Percentiles rank a stretch among this genome's conserved stretches.
Conservation (phyloP, 2,797 vertebrate species). For the Carcharodon carcharias region DNA sequence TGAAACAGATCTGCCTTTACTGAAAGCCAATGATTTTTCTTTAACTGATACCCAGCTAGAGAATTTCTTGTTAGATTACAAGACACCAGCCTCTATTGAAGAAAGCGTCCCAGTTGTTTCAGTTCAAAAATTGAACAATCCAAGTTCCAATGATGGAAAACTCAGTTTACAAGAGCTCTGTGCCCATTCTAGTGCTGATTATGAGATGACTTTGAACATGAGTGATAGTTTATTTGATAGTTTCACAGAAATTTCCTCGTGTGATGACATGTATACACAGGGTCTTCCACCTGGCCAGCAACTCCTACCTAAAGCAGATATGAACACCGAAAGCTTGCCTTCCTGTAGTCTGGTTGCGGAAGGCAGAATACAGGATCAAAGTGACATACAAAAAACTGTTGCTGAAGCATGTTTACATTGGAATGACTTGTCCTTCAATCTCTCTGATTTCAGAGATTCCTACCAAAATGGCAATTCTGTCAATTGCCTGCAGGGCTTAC, state of each 20-base stretch:
- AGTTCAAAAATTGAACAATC: slow-evolving; percentile 34
- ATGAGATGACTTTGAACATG: slow-evolving; percentile 67
- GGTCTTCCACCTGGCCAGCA: background rate
- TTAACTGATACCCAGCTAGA: slow-evolving; percentile 83
- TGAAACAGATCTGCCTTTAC: slow-evolving; percentile 10
- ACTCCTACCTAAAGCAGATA: too few species aligned
- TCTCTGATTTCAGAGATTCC: slow-evolving; percentile 74
- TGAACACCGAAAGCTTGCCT: background rate
- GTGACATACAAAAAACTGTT: slow-evolving; percentile 31
- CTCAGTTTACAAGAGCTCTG: background rate
- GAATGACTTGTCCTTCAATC: slow-evolving; percentile 65
- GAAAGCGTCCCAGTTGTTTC: slow-evolving; percentile 38
- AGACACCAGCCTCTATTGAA: slow-evolving; percentile 59
- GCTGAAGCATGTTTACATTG: slow-evolving; percentile 47
- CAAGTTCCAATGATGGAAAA: slow-evolving; percentile 41
- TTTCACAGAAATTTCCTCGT: slow-evolving; percentile 58
- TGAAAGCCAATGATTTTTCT: slow-evolving; percentile 62
- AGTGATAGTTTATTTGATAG: slow-evolving; percentile 88
- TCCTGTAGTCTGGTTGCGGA: background rate
- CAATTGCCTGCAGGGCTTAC: background rate
- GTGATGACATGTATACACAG: slow-evolving; percentile 41
- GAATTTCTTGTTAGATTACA: slow-evolving; percentile 71
- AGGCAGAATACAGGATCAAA: background rate
- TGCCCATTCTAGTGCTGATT: background rate
- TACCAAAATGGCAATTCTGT: slow-evolving; percentile 46